phyloP scores from a whole-genome alignment of 2,113 vertebrate genomes.

The Mystacornis crossleyi region DNA sequence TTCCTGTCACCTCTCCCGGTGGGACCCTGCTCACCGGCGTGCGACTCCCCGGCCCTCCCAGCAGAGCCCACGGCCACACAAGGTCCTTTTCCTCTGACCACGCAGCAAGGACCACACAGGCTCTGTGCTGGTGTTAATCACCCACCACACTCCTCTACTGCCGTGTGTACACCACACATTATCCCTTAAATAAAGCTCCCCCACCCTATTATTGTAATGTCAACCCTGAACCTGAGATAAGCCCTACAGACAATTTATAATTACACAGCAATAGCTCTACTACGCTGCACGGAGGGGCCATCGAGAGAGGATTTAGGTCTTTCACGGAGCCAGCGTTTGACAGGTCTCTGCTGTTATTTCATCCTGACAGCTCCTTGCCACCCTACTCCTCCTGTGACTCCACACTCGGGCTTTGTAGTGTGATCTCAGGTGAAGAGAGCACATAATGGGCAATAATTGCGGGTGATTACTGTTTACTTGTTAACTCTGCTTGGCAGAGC shows the following conservation, averaged over 20 bases:
- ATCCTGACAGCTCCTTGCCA: slow-evolving; percentile 64
- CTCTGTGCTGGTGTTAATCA: background rate
- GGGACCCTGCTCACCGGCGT: accelerated
- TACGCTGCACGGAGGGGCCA: background rate
- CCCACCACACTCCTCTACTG: background rate
- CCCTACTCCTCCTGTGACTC: slow-evolving; percentile 55
- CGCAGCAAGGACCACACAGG: accelerated
- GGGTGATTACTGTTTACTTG: slow-evolving; percentile 67
- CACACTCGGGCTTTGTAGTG: slow-evolving; percentile 54
- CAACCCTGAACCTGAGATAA: slow-evolving; percentile 26
- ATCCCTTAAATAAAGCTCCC: slow-evolving; percentile 49
- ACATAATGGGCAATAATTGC: slow-evolving; percentile 79
- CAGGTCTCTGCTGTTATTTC: slow-evolving; percentile 36
- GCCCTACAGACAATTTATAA: slow-evolving; percentile 61
- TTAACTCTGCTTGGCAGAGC: slow-evolving; percentile 64
- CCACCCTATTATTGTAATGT: slow-evolving; percentile 53
- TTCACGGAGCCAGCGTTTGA: background rate
- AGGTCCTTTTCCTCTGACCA: background rate
- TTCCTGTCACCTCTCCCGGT: accelerated
- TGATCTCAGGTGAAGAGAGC: slow-evolving; percentile 74
- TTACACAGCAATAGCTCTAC: slow-evolving; percentile 42
- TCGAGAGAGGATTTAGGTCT: slow-evolving; percentile 30
- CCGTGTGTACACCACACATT: background rate
- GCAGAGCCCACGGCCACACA: accelerated
- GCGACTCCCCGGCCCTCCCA: background rate